phyloP scores from a whole-genome alignment of 1,140 invertebrate species.

The Hyles vespertilio region DNA sequence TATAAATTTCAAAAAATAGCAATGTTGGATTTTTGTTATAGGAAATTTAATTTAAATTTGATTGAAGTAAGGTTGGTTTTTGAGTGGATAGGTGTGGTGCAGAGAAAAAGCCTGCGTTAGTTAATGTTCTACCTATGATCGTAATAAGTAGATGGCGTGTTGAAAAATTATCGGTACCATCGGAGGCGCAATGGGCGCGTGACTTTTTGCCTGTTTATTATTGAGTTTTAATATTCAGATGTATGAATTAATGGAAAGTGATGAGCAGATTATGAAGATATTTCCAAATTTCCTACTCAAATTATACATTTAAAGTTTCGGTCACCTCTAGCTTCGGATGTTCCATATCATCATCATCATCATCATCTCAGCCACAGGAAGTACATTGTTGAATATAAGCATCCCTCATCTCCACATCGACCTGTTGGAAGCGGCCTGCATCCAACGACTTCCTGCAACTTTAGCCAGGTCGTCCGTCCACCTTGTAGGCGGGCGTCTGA shows the following conservation, averaged over 20 bases:
- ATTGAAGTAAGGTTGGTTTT: constrained; percentile 23
- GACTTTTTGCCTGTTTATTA: constrained; percentile 71
- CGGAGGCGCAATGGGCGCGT: constrained; percentile 71
- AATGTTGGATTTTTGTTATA: not conserved
- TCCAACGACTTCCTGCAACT: too few species aligned
- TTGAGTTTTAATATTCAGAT: constrained; percentile 45
- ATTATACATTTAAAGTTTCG: too few species aligned
- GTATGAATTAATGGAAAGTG: constrained; percentile 39
- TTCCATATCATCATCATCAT: too few species aligned
- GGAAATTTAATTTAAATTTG: constrained; percentile 20
- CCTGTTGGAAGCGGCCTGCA: too few species aligned
- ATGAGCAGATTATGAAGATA: constrained; percentile 1
- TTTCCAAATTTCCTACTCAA: too few species aligned
- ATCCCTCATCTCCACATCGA: too few species aligned
- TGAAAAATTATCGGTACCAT: constrained; percentile 75
- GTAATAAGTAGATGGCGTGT: constrained; percentile 75
- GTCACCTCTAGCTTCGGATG: too few species aligned
- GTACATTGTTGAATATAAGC: too few species aligned
- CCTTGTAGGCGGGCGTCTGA: too few species aligned
- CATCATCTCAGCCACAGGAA: too few species aligned
- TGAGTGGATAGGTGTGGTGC: constrained; percentile 1
- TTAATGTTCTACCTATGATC: constrained; percentile 72
- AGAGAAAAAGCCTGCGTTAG: constrained; percentile 54
- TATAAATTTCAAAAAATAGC: constrained; percentile 18
- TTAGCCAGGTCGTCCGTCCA: too few species aligned